Base-by-base conservation (phyloP, 2,797 vertebrate genomes). In the Mastacembelus armatus region DNA sequence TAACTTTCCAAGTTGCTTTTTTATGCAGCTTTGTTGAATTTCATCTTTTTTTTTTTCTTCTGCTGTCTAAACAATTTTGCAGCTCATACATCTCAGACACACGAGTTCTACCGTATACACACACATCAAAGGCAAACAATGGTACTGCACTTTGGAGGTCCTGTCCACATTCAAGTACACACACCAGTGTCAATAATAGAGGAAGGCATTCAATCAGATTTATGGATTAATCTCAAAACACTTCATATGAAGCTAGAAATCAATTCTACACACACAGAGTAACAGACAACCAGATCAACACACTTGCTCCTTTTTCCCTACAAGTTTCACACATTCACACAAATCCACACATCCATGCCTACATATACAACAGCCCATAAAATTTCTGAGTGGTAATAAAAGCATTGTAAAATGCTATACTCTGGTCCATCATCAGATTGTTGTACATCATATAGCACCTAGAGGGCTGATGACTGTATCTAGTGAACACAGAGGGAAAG, bases 41-140 rank as follows among this genome's bases (percentile, higher is more conserved):
- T 36, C n/a, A n/a, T n/a, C n/a, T n/a, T n/a, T n/a, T 54, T 66
- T 80, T 43, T 79, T 44, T 74, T 39, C 44, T 66, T 56, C 43
- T 39, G 48, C 65, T 72, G 68, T 72, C 60, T 26, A 26, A 18
- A 48, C 54, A 79, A 78, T 71, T 75, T 59, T 77, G 43, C 50
- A 47, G 42, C 56, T 73, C 69, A 67, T 80, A 87, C 80, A 85
- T 84, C 77, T 81, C 32, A 19, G 12, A 66, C 5, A 55, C 8
- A 38, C 59, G 30, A 10, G 11, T 15, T 39, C 4, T 43, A 38
- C 22, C 33, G 24, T 29, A 33, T 24, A 45, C 2, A 36, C 12
- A 35, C 42, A 27, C 30, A 60, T 0, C n/a, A n/a, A n/a, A 27
- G 6, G 19, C 12, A 14, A 30, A 67, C 18, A 38, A 26, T 27